Conservation (phyloP, 2,113 vertebrate genomes). For the Pipra filicauda region DNA sequence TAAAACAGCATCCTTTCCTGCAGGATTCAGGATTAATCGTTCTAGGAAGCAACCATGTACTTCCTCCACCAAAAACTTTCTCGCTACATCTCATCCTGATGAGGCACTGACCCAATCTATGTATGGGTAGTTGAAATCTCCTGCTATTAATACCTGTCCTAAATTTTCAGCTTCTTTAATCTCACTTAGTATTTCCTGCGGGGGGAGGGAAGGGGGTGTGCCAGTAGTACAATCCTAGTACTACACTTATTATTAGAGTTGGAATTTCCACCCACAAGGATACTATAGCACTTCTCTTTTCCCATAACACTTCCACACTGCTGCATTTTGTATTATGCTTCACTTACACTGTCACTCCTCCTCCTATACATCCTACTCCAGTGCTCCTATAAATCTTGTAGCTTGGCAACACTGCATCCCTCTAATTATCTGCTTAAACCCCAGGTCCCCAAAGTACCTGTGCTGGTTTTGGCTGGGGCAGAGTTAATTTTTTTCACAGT, state of each 20-base stretch:
- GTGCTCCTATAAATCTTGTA: neutral
- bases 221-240: conserved; percentile 36
- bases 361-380: neutral
- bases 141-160: conserved; percentile 44
- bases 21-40: neutral
- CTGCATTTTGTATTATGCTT: neutral
- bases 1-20: conserved; percentile 26
- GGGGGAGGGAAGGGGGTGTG: neutral
- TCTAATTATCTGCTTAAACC: neutral
- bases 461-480: neutral
- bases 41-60: conserved; percentile 8
- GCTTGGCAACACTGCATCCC: neutral
- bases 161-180: conserved; percentile 40
- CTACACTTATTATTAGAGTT: neutral
- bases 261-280: conserved; percentile 19
- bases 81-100: neutral
- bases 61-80: conserved; percentile 12
- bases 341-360: neutral
- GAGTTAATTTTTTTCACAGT: neutral
- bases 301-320: neutral
- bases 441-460: neutral
- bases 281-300: neutral
- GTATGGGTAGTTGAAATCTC: conserved; percentile 14
- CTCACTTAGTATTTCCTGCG: conserved; percentile 28
- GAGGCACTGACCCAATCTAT: neutral